Evolutionary conservation across 2,888 invertebrate species (phyloP).

Genomic region (Oasisia sp.): DNA sequence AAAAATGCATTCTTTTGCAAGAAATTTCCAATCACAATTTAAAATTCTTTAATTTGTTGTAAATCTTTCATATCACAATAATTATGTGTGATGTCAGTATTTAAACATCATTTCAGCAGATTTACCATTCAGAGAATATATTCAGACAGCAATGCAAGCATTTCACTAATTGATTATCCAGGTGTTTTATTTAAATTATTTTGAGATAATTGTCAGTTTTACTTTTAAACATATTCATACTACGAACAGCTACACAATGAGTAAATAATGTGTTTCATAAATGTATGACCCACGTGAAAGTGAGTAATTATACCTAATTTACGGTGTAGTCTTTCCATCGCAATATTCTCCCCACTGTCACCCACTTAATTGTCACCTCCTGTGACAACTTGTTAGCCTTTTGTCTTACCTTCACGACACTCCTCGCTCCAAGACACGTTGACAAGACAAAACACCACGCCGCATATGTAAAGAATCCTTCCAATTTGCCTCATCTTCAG

Average conservation of each 20-base stretch:
- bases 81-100: background rate
- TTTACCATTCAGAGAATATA: too few relatives aligned
- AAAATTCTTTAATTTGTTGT: background rate
- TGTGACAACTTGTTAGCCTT: background rate
- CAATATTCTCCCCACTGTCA: background rate
- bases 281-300: too few relatives aligned
- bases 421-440: background rate
- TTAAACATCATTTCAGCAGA: too few relatives aligned
- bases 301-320: background rate
- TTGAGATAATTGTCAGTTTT: too few relatives aligned
- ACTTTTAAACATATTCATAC: too few relatives aligned
- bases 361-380: background rate
- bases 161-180: too few relatives aligned
- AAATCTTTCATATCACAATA: background rate
- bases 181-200: too few relatives aligned
- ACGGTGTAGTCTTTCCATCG: background rate
- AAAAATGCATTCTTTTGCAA: background rate
- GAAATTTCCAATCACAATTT: background rate
- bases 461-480: background rate
- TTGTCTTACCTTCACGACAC: background rate
- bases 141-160: too few relatives aligned
- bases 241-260: too few relatives aligned
- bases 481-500: background rate
- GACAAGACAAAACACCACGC: background rate
- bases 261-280: too few relatives aligned